These are phyloP conservation scores for Shargacucullia verbasci DNA, from an alignment of 2,888 invertebrate species.

Conservation along the genomic window DNA sequence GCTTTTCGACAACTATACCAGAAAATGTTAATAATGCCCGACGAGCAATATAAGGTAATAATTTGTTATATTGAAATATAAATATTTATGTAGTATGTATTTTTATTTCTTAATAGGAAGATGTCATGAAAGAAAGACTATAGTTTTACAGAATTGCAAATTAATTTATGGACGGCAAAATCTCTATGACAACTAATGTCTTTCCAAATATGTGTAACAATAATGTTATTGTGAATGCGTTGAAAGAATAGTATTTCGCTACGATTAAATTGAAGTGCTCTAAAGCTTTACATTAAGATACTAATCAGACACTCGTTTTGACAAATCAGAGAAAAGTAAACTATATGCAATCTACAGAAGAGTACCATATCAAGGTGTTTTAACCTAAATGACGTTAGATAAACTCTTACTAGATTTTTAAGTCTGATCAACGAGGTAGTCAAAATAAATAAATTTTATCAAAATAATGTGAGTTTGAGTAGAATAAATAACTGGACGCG, in stretches of 20 bases:
- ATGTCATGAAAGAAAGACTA: slow-evolving; percentile 67
- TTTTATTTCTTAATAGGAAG: slow-evolving; percentile 65
- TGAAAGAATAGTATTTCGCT: slow-evolving; percentile 54
- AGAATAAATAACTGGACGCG: slow-evolving; percentile 40
- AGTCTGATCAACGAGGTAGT: slow-evolving; percentile 43
- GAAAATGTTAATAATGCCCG: slow-evolving; percentile 78
- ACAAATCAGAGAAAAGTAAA: slow-evolving; percentile 16
- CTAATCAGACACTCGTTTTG: slow-evolving; percentile 23
- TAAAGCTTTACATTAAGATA: slow-evolving; percentile 5
- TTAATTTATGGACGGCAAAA: slow-evolving; percentile 85
- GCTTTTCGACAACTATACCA: slow-evolving; percentile 61
- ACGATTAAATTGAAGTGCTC: slow-evolving; percentile 3
- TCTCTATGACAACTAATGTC: slow-evolving; percentile 67
- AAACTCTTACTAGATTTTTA: slow-evolving; percentile 30
- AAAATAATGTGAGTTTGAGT: slow-evolving; percentile 32
- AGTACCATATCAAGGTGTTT: slow-evolving; percentile 22
- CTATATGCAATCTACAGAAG: slow-evolving; percentile 20
- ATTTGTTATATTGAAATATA: slow-evolving; percentile 64
- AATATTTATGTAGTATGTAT: slow-evolving; percentile 61
- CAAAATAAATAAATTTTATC: slow-evolving; percentile 34
- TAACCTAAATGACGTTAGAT: slow-evolving; percentile 35
- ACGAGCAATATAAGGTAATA: slow-evolving; percentile 65
- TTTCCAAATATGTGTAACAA: slow-evolving; percentile 41
- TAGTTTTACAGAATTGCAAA: slow-evolving; percentile 77
- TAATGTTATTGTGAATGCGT: slow-evolving; percentile 48